Evolutionary conservation across 1,140 invertebrate species (phyloP), one percentile per base, ranked within the genome.

Genomic region (Dryas iulia): DNA sequence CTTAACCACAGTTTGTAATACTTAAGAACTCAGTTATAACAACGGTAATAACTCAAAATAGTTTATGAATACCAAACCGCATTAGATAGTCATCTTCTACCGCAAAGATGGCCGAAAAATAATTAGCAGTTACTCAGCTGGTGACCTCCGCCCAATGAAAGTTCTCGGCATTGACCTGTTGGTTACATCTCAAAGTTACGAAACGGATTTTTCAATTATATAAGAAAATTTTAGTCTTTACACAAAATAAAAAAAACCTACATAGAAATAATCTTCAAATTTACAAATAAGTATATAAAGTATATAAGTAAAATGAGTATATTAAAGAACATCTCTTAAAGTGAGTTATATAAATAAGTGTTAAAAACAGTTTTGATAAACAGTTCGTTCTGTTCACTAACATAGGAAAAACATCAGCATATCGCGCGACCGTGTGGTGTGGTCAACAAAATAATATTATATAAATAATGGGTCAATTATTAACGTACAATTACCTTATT

Each of bases 71-170:
- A 56, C 69, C 69, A 79, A 83, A 79, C 84, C 78, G 71, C 74
- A 66, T 77, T 73, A 79, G 66, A 76, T 61, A 14, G 39, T 61
- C 75, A 79, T 79, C 72, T 77, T 74, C 66, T 85, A 74, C 83
- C 73, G 80, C 76, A 85, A 83, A 72, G 72, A 71, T 66, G 73
- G 78, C 76, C 81, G 66, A 86, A 87, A 84, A 86, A 87, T 87
- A 87, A 89, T 89, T 85, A 86, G 83, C 81, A 80, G 79, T 83
- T 81, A 76, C 76, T 59, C 70, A 79, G 77, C 39, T 47, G 14
- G 12, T 54, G 21, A 54, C 53, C 53, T 54, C 53, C 23, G 12
- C 11, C 11, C 53, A 54, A 54, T 54, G 53, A 54, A 25, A 54
- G 53, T 54, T 24, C 53, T 54, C 53, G 53, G 23, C 53, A 54